Percentiles rank a stretch among this genome's conserved stretches.
Conservation (phyloP, 2,113 vertebrate species). For the Neopipo cinnamomea region DNA sequence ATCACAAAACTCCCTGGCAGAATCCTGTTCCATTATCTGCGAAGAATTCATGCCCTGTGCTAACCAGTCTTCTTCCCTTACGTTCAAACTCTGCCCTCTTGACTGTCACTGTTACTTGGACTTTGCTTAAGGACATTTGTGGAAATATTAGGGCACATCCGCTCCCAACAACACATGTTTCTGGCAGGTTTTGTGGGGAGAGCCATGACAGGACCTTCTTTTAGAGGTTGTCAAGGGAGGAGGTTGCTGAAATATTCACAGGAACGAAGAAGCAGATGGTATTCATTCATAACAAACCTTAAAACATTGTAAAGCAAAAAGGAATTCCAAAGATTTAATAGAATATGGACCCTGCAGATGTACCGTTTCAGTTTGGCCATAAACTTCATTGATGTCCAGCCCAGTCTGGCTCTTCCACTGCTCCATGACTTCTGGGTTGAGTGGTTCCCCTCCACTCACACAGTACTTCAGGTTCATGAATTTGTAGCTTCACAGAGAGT, state of each 20-base stretch:
- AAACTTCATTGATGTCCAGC: slow-evolving; percentile 71
- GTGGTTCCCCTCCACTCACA: slow-evolving; percentile 70
- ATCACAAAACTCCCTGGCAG: neutral
- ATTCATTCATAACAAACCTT: neutral
- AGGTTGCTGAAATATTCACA: neutral
- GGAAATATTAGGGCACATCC: neutral
- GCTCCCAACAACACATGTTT: neutral
- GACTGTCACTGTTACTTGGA: neutral
- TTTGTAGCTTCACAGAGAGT: slow-evolving; percentile 49
- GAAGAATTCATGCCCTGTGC: neutral
- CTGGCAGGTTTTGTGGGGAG: neutral
- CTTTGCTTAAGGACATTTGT: neutral
- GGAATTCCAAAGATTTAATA: neutral
- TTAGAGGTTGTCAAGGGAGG: neutral
- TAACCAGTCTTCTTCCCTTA: neutral
- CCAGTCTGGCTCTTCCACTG: slow-evolving; percentile 77
- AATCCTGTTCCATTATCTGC: neutral
- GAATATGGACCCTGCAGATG: neutral
- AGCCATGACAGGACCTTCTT: neutral
- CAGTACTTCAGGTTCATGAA: slow-evolving; percentile 74
- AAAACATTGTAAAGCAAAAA: neutral
- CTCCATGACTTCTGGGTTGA: slow-evolving; percentile 76
- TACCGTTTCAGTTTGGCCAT: slow-evolving; percentile 84
- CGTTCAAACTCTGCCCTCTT: neutral
- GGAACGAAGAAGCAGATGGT: neutral